Conservation (phyloP, 2,888 invertebrate species). For the Megalurothrips usitatus region DNA sequence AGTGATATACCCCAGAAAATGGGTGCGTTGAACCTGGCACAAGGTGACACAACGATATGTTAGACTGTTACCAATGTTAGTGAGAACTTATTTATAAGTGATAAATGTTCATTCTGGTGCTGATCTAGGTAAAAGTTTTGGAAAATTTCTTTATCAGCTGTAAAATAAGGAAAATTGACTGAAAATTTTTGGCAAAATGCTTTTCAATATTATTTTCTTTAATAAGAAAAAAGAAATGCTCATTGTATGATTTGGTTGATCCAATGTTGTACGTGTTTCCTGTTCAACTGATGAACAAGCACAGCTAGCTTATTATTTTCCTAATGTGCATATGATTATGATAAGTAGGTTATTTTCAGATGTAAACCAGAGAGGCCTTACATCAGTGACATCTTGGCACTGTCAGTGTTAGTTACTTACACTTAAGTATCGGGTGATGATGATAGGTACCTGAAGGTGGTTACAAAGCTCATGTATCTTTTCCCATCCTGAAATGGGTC, state of each 20-base stretch:
- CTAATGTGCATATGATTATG: not conserved
- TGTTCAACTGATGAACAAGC: not conserved
- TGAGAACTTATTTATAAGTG: not conserved
- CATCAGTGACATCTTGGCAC: not conserved
- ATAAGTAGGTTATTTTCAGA: not conserved
- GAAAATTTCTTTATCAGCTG: not conserved
- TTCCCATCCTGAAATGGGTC: not conserved
- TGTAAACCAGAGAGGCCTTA: conserved; percentile 22
- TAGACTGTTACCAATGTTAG: conserved; percentile 13
- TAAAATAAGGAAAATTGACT: not conserved
- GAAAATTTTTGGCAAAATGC: not conserved
- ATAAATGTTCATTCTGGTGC: not conserved
- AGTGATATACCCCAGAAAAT: not conserved
- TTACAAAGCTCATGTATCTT: not conserved
- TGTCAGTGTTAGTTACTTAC: not conserved
- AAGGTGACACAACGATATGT: not conserved
- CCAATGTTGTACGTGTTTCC: no score
- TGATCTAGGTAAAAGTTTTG: not conserved
- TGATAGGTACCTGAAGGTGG: not conserved
- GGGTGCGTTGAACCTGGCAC: not conserved
- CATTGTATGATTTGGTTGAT: not conserved
- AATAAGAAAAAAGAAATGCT: not conserved
- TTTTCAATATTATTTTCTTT: not conserved
- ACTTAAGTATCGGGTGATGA: not conserved
- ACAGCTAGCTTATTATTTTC: not conserved